These are phyloP conservation scores for Pediacus dermestoides DNA, from an alignment of 2,888 invertebrate species.

Conservation along the genomic window DNA sequence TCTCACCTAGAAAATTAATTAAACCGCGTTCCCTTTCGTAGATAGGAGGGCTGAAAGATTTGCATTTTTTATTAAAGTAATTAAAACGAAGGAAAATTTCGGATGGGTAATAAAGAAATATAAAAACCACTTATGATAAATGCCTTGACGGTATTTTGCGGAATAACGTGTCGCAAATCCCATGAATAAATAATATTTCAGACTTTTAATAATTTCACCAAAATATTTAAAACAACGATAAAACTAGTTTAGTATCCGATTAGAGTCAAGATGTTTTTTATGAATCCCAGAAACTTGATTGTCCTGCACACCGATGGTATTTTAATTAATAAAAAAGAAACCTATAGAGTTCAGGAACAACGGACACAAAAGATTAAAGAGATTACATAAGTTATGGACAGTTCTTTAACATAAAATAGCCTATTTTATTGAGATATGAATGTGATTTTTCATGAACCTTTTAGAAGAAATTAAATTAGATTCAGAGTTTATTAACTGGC, in stretches of 20 bases:
- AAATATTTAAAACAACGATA: slow-evolving; percentile 7
- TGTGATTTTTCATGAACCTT: slow-evolving; percentile 1
- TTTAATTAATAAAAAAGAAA: slow-evolving; percentile 8
- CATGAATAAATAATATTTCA: background rate
- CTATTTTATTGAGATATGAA: slow-evolving; percentile 2
- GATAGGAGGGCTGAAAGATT: too few species aligned
- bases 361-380: slow-evolving; percentile 3
- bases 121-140: too few species aligned
- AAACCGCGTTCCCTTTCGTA: background rate
- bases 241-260: slow-evolving; percentile 3
- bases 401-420: background rate
- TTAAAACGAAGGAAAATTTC: background rate
- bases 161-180: background rate
- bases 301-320: slow-evolving; percentile 4
- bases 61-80: too few species aligned
- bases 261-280: slow-evolving; percentile 4
- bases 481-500: too few species aligned
- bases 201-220: slow-evolving; percentile 4
- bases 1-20: too few species aligned
- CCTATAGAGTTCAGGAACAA: slow-evolving; percentile 1
- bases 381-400: slow-evolving; percentile 6
- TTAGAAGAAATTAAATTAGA: too few species aligned
- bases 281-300: background rate
- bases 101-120: background rate
- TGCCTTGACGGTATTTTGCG: too few species aligned